Evolutionary conservation across 2,797 vertebrate genomes (phyloP), one percentile per base, ranked within the genome.

Genomic region (Takifugu ocellatus): DNA sequence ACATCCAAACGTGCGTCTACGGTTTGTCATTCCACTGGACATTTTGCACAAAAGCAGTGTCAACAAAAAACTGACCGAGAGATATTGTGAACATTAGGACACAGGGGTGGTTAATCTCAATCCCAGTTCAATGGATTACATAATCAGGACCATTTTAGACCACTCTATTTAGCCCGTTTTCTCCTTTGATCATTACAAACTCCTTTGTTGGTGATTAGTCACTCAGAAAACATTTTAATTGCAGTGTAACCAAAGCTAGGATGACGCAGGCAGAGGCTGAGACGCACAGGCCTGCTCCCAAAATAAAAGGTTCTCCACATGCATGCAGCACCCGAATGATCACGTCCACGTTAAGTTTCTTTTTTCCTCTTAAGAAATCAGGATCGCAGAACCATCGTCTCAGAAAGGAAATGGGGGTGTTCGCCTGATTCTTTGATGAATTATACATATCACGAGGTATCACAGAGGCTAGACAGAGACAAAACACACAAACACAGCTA

Each of bases 1-100:
- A 89, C 79, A 82, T 88, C 81, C 85, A 84, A 87, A 88, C 88
- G 81, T 90, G 12, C 12, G 12, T 39, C 36, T 39, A 14, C 10
- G 14, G 12, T 12, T 12, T 10, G 10, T 39, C 81, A 77, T 71
- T 77, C 57, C 66, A 64, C 45, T 5, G 15, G 65, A 66, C 67
- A 73, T 70, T 68, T 54, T 25, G 12, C 12, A 4, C 2, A 4
- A 39, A 39, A 2, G 36, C 36, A 39, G 2, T 12, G 12, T 39
- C 36, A 39, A 39, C 36, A 39, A 39, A 3, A 14, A 21, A 21
- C 21, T 21, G 21, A 21, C 36, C 14, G 36, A 39, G 36, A 39
- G 36, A 39, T 39, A 39, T 14, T 39, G 36, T 14, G 12, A 39
- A 4, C 36, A 39, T 14, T 39, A 39, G 36, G 36, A 14, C 36